Evolutionary conservation across 1,140 invertebrate species (phyloP).

Genomic region (Anadara kagoshimensis): DNA sequence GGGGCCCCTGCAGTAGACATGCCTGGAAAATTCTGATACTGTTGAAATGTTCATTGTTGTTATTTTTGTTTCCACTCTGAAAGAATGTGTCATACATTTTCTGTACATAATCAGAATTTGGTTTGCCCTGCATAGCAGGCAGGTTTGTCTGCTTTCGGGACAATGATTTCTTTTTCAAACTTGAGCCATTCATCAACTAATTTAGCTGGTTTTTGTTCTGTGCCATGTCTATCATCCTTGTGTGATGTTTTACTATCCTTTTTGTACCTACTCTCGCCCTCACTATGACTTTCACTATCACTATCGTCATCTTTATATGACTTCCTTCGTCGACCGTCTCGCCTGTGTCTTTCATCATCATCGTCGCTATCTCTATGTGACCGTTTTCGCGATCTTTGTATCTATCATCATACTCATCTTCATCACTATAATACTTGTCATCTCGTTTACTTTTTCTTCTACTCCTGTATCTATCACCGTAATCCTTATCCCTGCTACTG

Average conservation of each 20-base stretch:
- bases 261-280: slow-evolving; percentile 11
- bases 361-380: slow-evolving; percentile 23
- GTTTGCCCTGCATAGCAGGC: slow-evolving; percentile 12
- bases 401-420: slow-evolving; percentile 25
- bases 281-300: slow-evolving; percentile 4
- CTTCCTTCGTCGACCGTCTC: slow-evolving; percentile 14
- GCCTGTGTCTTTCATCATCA: slow-evolving; percentile 19
- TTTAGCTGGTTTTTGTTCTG: slow-evolving; percentile 11
- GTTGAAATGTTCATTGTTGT: slow-evolving; percentile 27
- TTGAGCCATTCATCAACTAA: slow-evolving; percentile 37
- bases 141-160: slow-evolving; percentile 37
- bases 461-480: slow-evolving; percentile 21
- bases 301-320: slow-evolving; percentile 23
- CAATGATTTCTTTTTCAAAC: slow-evolving; percentile 42
- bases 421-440: slow-evolving; percentile 30
- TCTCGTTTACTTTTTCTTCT: slow-evolving; percentile 37
- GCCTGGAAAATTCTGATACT: slow-evolving; percentile 28
- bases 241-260: slow-evolving; percentile 9
- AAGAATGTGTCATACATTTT: background rate
- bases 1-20: slow-evolving; percentile 6
- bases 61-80: too few relatives aligned
- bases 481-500: slow-evolving; percentile 33
- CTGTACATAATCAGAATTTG: background rate
- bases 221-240: background rate
- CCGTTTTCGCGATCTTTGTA: slow-evolving; percentile 16